Conservation (phyloP, 2,888 invertebrate genomes). For the Rhaphigaster nebulosa region DNA sequence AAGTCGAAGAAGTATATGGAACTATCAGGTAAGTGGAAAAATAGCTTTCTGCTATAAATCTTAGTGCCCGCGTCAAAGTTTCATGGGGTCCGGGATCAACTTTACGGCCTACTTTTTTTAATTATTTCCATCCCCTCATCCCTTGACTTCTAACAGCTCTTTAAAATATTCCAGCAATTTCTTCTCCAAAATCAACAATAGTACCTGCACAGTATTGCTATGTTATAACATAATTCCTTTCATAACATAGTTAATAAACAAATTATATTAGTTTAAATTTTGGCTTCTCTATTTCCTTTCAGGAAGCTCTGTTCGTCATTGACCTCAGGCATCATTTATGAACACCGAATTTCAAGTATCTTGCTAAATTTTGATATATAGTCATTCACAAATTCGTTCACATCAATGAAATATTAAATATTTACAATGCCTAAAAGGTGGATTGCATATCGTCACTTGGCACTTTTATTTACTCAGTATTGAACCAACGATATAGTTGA, state of each 20-base stretch:
- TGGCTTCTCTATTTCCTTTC: too few relatives aligned
- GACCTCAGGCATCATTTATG: too few relatives aligned
- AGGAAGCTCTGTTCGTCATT: too few relatives aligned
- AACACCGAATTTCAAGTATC: too few relatives aligned
- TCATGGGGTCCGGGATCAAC: not conserved
- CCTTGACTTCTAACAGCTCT: not conserved
- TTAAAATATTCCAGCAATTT: not conserved
- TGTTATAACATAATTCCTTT: not conserved
- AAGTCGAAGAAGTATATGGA: slow-evolving; percentile 79
- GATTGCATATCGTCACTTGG: too few relatives aligned
- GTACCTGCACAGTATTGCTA: not conserved
- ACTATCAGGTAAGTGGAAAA: slow-evolving; percentile 70
- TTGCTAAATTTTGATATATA: too few relatives aligned
- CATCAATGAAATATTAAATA: too few relatives aligned
- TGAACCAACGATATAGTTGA: too few relatives aligned
- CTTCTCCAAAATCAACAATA: not conserved
- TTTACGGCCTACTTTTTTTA: slow-evolving; percentile 22
- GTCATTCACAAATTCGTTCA: too few relatives aligned
- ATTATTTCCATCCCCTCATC: not conserved
- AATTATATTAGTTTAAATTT: not conserved
- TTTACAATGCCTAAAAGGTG: too few relatives aligned
- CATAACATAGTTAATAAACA: not conserved
- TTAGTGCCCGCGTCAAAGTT: slow-evolving; percentile 20
- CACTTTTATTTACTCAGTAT: too few relatives aligned
- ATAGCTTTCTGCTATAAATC: slow-evolving; percentile 26